A percentile compares a stretch with the other conserved stretches of the same genome.
phyloP scores from a whole-genome alignment of 2,113 vertebrate species.

The Scortum barcoo region DNA sequence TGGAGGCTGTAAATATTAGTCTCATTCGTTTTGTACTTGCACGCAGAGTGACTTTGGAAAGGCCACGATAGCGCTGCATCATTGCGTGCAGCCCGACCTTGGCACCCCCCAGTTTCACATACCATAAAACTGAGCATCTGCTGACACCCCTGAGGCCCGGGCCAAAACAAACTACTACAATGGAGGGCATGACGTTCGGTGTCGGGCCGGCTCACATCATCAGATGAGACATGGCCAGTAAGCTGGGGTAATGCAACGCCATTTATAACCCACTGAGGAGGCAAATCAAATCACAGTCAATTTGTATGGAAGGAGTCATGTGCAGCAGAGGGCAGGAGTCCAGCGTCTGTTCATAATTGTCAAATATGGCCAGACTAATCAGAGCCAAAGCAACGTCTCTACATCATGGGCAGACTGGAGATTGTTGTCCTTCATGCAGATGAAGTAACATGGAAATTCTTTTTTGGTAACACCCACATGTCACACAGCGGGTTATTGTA shows the following conservation, averaged over 20 bases:
- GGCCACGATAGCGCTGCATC: background rate
- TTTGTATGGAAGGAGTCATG: conserved; percentile 63
- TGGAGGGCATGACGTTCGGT: background rate
- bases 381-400: conserved; percentile 18
- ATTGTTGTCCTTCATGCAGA: background rate
- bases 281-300: conserved; percentile 67
- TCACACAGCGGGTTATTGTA: background rate
- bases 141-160: conserved; percentile 3
- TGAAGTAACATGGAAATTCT: background rate
- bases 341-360: conserved; percentile 40
- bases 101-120: background rate
- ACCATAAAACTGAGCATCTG: conserved; percentile 24
- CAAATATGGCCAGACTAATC: conserved; percentile 39
- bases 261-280: conserved; percentile 59
- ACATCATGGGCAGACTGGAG: background rate
- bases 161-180: conserved; percentile 9
- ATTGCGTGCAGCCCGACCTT: background rate
- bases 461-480: conserved; percentile 12
- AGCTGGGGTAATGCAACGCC: conserved; percentile 49
- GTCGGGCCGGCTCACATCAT: conserved; percentile 40
- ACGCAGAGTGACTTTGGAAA: background rate
- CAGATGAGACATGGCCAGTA: conserved; percentile 37
- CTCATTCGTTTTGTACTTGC: conserved; percentile 7
- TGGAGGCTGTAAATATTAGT: background rate
- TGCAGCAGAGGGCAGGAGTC: conserved; percentile 42